Base-by-base conservation (phyloP, 1,140 invertebrate species). In the Apocrypta bakeri region DNA sequence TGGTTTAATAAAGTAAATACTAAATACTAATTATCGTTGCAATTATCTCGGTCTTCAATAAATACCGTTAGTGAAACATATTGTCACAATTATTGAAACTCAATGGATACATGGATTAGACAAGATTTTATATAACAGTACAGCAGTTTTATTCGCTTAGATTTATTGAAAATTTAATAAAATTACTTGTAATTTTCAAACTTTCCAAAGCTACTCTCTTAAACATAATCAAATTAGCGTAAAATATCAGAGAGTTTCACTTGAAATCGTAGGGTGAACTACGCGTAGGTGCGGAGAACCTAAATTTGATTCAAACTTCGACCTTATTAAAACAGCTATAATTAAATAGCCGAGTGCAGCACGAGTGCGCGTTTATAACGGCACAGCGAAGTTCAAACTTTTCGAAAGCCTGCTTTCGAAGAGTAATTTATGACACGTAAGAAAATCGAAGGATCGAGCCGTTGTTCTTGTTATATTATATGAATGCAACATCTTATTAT, bases 311-410 rank as follows among this genome's bases (percentile, higher is more conserved):
- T n/a, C 33, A 24, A 78, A 69, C 64, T 78, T 78, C 29, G 33
- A 17, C 27, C 42, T 73, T 64, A 64, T 80, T 80, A 64, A 80
- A 80, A 25, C 79, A 68, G 33, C 33, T 63, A n/a, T 78, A 68
- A 78, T 64, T 73, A 73, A 73, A 63, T 80, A 80, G 31, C 69
- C 8, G 11, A 40, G 33, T 12, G 40, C 37, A 9, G 3, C 9
- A 9, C 37, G 37, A 2, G 17, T 6, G 2, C 14, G 40, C 72
- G 31, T 73, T 56, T 73, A 64, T 64, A 56, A 6, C 42, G 25
- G 21, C 21, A 6, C 48, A 17, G 17, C 17, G 56, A 73, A 72
- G 21, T 61, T 24, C 12, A 72, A 80, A 80, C 21, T 80, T 64
- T 72, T 72, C 37, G 42, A 17, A 12, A 17, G 42, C 71, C 48